Conservation (phyloP, 37 sponge, comb jelly and placozoan genomes). For the Spongia lamella region DNA sequence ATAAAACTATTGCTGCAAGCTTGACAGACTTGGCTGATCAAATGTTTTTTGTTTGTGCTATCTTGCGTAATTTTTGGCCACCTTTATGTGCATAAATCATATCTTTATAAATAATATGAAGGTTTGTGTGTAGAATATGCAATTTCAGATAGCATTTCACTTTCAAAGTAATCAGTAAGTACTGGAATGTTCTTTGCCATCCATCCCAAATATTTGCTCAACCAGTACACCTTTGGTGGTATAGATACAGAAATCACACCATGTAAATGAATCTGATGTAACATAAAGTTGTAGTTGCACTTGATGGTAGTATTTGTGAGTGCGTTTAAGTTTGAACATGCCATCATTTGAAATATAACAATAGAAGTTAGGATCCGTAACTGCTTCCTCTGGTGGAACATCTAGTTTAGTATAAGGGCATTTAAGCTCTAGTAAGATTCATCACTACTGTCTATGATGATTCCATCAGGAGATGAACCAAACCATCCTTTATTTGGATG, state of each 20-base stretch:
- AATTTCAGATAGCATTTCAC: constrained; percentile 31
- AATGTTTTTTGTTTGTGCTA: constrained; percentile 51
- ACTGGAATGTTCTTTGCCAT: constrained; percentile 5
- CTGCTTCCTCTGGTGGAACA: constrained; percentile 38
- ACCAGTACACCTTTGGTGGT: too few relatives aligned
- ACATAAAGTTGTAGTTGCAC: constrained; percentile 52
- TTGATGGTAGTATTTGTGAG: constrained; percentile 53
- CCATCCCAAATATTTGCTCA: constrained; percentile 20
- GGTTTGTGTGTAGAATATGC: constrained; percentile 14
- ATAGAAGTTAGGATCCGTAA: constrained; percentile 22
- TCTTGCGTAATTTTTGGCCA: too few relatives aligned
- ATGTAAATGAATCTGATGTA: constrained; percentile 2
- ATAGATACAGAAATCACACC: constrained; percentile 64
- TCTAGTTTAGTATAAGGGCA: constrained; percentile 41
- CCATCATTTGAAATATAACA: constrained; percentile 24
- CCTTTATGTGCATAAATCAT: too few relatives aligned
- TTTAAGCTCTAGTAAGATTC: constrained; percentile 45
- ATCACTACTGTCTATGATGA: constrained; percentile 17
- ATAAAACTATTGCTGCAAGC: constrained; percentile 34
- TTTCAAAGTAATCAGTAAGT: constrained; percentile 29
- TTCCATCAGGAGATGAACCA: constrained; percentile 61
- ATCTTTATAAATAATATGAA: too few relatives aligned
- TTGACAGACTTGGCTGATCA: constrained; percentile 28
- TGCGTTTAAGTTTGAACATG: constrained; percentile 5
- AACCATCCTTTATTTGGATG: constrained; percentile 35